Percentiles rank a stretch among this genome's conserved stretches.
Evolutionary conservation across 2,113 vertebrate genomes (phyloP).

Genomic region (Struthio camelus): DNA sequence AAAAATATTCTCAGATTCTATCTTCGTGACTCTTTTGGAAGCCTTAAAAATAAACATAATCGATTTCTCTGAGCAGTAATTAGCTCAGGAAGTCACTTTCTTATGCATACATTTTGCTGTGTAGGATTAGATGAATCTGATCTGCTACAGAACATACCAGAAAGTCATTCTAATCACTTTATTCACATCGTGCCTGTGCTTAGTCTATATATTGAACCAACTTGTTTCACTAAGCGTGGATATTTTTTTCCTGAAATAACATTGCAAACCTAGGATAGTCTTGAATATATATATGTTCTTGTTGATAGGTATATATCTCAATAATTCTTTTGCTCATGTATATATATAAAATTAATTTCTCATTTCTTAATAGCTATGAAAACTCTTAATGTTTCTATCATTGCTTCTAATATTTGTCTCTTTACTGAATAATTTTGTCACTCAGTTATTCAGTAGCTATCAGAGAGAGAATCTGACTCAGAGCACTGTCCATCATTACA

Average conservation of each 20-base stretch:
- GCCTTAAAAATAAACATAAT: neutral
- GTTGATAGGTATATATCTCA: neutral
- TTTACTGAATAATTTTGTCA: neutral
- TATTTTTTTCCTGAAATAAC: neutral
- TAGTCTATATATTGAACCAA: neutral
- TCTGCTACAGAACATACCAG: neutral
- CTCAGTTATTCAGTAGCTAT: neutral
- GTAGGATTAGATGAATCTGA: neutral
- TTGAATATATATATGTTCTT: neutral
- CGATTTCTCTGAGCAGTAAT: neutral
- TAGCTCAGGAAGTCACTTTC: neutral
- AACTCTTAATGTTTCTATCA: neutral
- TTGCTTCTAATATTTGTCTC: neutral
- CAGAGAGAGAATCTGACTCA: neutral
- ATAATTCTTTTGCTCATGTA: neutral
- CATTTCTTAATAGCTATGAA: neutral
- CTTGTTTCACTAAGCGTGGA: neutral
- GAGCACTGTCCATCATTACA: neutral
- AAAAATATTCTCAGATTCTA: neutral
- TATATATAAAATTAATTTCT: neutral
- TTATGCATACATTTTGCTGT: neutral
- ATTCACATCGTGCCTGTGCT: neutral
- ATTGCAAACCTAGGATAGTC: neutral
- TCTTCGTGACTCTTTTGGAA: neutral
- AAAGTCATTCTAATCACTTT: neutral